Base-by-base conservation (phyloP, 2,888 invertebrate genomes). In the Tolmerus cingulatus region DNA sequence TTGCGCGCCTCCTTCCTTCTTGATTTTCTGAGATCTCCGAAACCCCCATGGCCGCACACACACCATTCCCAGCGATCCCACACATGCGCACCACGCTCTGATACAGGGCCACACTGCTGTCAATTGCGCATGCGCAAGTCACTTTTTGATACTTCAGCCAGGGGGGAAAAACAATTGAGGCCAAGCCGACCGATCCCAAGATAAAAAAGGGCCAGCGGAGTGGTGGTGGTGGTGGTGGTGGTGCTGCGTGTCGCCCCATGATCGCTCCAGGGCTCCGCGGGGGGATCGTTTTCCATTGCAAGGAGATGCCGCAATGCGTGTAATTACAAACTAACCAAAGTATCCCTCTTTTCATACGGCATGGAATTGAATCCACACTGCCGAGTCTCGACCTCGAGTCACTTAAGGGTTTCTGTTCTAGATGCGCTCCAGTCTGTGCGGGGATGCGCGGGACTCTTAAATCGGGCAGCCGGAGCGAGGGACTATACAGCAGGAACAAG, bases 111-210 rank as follows among this genome's bases (percentile, higher is more conserved):
- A 23, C 23, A 23, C 23, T 23, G 66, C 66, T 19, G 3, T 66
- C 82, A 82, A 82, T 82, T 82, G 57, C 57, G 66, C 82, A 57
- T 82, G 82, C 82, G 66, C 82, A 37, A 82, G 57, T 57, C 55
- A 37, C 76, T 66, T 57, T 40, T 82, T 66, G 57, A 57, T 82
- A 82, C 43, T 82, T 66, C 34, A 57, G 40, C 37, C 43, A 4
- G 82, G 57, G 57, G 82, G 82, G 82, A 66, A n/a, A 82, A 82
- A 82, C 81, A 82, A 82, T n/a, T 82, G 82, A 81, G 82, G 82
- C 57, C 57, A 82, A 37, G 57, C 37, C 7, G 34, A 40, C 34
- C 82, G 19, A 57, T 81, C 46, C 55, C 51, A 51, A 43, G 57
- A 82, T 82, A 82, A 37, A 82, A 34, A 82, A 82, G 82, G 82